Conservation (phyloP, 2,797 vertebrate genomes). For the Myoxocephalus aenaeus region DNA sequence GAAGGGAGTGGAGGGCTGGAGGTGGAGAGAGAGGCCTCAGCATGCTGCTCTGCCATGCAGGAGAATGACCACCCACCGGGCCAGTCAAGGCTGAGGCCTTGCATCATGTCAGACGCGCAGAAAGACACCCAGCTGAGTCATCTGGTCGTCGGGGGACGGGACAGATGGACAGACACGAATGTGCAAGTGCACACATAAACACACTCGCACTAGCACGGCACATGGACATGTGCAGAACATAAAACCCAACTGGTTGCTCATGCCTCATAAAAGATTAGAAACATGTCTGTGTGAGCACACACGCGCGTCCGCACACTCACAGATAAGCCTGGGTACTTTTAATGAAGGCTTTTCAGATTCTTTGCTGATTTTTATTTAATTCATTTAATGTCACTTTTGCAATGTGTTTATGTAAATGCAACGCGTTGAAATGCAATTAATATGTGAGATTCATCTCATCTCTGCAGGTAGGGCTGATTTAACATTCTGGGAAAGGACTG, state of each 20-base stretch:
- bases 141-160: slow-evolving; percentile 55
- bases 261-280: slow-evolving; percentile 36
- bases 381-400: slow-evolving; percentile 16
- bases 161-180: slow-evolving; percentile 62
- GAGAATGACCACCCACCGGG: slow-evolving; percentile 59
- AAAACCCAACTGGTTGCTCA: neutral
- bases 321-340: neutral
- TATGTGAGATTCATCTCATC: slow-evolving; percentile 1
- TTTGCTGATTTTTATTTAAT: slow-evolving; percentile 18
- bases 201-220: neutral
- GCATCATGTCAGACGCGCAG: slow-evolving; percentile 65
- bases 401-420: slow-evolving; percentile 21
- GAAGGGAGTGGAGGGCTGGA: slow-evolving; percentile 24
- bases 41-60: slow-evolving; percentile 63
- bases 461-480: slow-evolving; percentile 18
- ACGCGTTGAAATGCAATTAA: slow-evolving; percentile 27
- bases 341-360: slow-evolving; percentile 8
- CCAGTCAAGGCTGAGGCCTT: slow-evolving; percentile 65
- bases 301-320: neutral
- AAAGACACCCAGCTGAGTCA: slow-evolving; percentile 66
- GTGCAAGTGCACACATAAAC: slow-evolving; percentile 35
- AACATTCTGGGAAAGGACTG: slow-evolving; percentile 8
- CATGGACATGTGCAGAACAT: neutral
- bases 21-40: slow-evolving; percentile 37
- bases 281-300: slow-evolving; percentile 13